Base-by-base conservation (phyloP, 2,888 invertebrate genomes). In the Odontocolon sp. region DNA sequence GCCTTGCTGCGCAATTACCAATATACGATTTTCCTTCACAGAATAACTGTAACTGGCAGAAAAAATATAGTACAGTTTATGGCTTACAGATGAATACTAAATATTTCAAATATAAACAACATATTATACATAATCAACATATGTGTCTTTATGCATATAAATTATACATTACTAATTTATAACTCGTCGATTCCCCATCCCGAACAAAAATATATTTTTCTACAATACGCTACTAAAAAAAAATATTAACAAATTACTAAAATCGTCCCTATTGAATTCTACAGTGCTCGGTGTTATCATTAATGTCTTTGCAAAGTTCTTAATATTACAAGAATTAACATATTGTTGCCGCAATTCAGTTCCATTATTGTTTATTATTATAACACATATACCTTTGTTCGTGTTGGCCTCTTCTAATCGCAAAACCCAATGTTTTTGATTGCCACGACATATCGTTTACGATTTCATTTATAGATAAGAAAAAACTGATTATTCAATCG, bases 331-430 rank as follows among this genome's bases (percentile, higher is more conserved):
- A 40, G 3, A 31, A 11, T 18, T 42, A n/a, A 26, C 11, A 42
- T 8, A 36, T 50, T 36, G 26, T 56, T 2, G 38, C n/a, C 6
- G n/a, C 38, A 38, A 11, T 1, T 4, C n/a, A 11, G 1, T 38
- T 38, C 3, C 38, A 11, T 11, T 3, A 11, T 1, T 38, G n/a
- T 9, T 11, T 38, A 33, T 68, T 11, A 21, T 1, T 45, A 28
- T 23, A 28, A 36, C 8, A 57, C 40, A 63, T n/a, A 47, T 57
- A 77, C 77, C 64, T 78, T 54, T 67, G 61, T 11, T 66, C 50
- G 6, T 18, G 50, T 11, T 11, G 42, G 23, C 28, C 14, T 1
- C 40, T 31, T 50, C 26, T 33, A 21, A n/a, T 54, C 31, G 40
- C 18, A 26, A 57, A 28, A 64, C 42, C 21, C 33, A 57, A 45